Base-by-base conservation (phyloP, 2,113 vertebrate species). In the Poecilia latipinna region DNA sequence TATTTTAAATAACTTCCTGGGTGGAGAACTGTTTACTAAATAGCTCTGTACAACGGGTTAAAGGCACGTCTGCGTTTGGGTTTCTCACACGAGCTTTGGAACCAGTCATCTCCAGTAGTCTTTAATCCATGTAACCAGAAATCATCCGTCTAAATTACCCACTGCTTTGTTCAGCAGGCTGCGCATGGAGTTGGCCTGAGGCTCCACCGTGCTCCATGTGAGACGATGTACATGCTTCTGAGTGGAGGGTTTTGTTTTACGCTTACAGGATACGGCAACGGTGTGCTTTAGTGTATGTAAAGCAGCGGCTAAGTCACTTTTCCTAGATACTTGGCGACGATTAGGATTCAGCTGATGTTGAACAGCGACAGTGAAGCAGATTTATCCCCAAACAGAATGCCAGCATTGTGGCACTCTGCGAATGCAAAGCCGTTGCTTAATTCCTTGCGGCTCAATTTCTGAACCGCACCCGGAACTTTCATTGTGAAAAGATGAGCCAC, bases 381-480 rank as follows among this genome's bases (percentile, higher is more conserved):
- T 65, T 8, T 29, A 6, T 73, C 1, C 10, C 48, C 24, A 1
- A 4, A 57, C 26, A 37, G 19, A 29, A 2, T 37, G 8, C 3
- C 37, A 19, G 22, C 33, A 26, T 61, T 73, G 37, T 39, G 32
- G 79, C 72, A 69, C 70, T 42, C 57, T 63, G 60, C 31, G 12
- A 57, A 74, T 68, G 35, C 61, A 62, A 15, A 3, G 1, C 2
- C 1, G 39, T 24, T 37, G 37, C 48, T 67, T 26, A 67, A 68
- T 48, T 29, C 32, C 70, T 17, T 31, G 12, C 29, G 1, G 22
- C 31, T 26, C 2, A 26, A 24, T 44, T 65, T 33, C 28, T 13
- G 39, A 11, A n/a, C 87, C 85, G 60, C 79, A 74, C 82, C 81
- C 79, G 60, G 13, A 11, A 3, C 28, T 68, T 54, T 73, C 33